Conservation (phyloP, 2,113 vertebrate species). For the Lycaon pictus region DNA sequence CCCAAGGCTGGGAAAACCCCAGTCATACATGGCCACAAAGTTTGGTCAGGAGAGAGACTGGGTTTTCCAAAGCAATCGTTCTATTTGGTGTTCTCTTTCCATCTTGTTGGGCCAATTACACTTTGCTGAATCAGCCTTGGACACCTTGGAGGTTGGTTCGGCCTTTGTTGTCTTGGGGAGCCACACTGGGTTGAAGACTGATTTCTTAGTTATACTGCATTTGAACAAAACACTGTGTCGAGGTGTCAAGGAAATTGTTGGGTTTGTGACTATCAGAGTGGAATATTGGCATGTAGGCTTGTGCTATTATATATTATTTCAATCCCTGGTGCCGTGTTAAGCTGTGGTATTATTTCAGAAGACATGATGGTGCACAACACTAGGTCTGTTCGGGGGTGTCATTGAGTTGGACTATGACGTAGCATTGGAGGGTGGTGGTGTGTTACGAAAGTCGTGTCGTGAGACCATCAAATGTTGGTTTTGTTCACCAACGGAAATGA, state of each 20-base stretch:
- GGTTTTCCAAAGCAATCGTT: constrained; percentile 24
- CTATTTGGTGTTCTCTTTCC: not conserved
- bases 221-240: accelerated
- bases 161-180: accelerated
- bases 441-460: accelerated
- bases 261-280: accelerated
- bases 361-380: accelerated
- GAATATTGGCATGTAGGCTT: accelerated
- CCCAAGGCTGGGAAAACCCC: constrained; percentile 69
- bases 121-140: not conserved
- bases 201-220: accelerated
- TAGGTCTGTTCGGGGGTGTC: not conserved
- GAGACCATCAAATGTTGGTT: not conserved
- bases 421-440: accelerated
- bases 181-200: not conserved
- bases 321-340: not conserved
- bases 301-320: accelerated
- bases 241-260: accelerated
- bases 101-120: not conserved
- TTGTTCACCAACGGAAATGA: not conserved
- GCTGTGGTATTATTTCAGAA: not conserved
- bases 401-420: accelerated
- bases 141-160: not conserved
- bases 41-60: not conserved
- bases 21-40: not conserved